Conservation (phyloP, 2,888 invertebrate genomes). For the Erpobdella octoculata region DNA sequence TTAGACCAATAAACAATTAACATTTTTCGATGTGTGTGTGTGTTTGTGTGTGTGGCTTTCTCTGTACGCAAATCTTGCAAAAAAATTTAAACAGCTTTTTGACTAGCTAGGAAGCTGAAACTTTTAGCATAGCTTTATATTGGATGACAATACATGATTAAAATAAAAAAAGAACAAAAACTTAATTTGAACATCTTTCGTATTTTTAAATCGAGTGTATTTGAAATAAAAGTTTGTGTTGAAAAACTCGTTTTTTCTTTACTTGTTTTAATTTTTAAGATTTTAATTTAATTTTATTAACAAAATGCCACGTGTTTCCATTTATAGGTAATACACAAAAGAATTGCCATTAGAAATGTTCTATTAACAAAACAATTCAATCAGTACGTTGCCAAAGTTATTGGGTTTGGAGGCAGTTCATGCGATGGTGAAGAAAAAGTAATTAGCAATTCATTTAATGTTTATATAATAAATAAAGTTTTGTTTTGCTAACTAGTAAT, state of each 20-base stretch:
- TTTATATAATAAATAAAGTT: background rate
- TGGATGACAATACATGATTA: too few species aligned
- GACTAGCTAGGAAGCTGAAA: too few species aligned
- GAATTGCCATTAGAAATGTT: slow-evolving; percentile 24
- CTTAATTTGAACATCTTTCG: too few species aligned
- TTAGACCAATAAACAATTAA: background rate
- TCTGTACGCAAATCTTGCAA: too few species aligned
- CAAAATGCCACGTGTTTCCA: background rate
- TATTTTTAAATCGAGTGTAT: too few species aligned
- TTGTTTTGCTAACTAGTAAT: background rate
- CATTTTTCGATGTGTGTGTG: too few species aligned
- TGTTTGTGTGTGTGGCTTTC: too few species aligned
- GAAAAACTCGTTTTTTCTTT: background rate
- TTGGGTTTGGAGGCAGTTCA: background rate
- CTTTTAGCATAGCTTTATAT: too few species aligned
- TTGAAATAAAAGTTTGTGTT: too few species aligned
- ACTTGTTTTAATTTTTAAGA: background rate
- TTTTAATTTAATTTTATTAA: background rate
- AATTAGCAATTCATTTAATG: background rate
- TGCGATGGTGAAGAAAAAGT: background rate
- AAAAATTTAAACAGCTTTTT: too few species aligned
- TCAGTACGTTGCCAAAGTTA: slow-evolving; percentile 15
- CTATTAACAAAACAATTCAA: slow-evolving; percentile 16
- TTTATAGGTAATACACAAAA: slow-evolving; percentile 20
- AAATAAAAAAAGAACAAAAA: too few species aligned